phyloP scores from a whole-genome alignment of 2,797 vertebrate species.

The Cryptoblepharus egeriae region DNA sequence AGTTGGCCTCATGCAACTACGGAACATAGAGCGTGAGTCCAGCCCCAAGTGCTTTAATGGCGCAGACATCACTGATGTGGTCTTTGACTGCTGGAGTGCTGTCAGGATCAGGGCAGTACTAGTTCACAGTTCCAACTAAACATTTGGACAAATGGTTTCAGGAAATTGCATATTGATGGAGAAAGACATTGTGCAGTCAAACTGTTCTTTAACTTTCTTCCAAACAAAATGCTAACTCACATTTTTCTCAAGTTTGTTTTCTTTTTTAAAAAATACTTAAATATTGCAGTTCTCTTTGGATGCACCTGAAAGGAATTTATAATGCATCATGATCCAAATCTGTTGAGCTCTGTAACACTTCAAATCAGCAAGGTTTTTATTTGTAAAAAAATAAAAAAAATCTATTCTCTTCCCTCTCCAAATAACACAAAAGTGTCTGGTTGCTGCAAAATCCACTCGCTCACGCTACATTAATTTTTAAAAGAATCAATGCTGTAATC shows the following conservation, averaged over 20 bases:
- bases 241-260: slow-evolving; percentile 48
- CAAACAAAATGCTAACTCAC: slow-evolving; percentile 63
- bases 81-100: neutral
- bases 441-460: slow-evolving; percentile 47
- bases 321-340: slow-evolving; percentile 48
- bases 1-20: neutral
- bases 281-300: slow-evolving; percentile 54
- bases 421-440: slow-evolving; percentile 51
- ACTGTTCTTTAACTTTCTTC: slow-evolving; percentile 56
- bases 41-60: neutral
- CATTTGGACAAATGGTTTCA: slow-evolving; percentile 65
- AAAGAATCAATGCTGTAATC: slow-evolving; percentile 72
- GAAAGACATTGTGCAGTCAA: slow-evolving; percentile 55
- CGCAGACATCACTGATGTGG: neutral
- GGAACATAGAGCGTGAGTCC: slow-evolving; percentile 5
- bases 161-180: slow-evolving; percentile 72
- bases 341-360: slow-evolving; percentile 43
- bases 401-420: slow-evolving; percentile 41
- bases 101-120: slow-evolving; percentile 26
- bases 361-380: slow-evolving; percentile 52
- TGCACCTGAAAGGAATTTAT: slow-evolving; percentile 58
- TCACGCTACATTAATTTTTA: slow-evolving; percentile 70
- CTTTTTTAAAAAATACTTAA: slow-evolving; percentile 46
- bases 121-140: slow-evolving; percentile 63
- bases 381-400: slow-evolving; percentile 60